A percentile compares a stretch with the other conserved stretches of the same genome.
Evolutionary conservation across 1,140 invertebrate species (phyloP).

Genomic region (Orchestia grillus): DNA sequence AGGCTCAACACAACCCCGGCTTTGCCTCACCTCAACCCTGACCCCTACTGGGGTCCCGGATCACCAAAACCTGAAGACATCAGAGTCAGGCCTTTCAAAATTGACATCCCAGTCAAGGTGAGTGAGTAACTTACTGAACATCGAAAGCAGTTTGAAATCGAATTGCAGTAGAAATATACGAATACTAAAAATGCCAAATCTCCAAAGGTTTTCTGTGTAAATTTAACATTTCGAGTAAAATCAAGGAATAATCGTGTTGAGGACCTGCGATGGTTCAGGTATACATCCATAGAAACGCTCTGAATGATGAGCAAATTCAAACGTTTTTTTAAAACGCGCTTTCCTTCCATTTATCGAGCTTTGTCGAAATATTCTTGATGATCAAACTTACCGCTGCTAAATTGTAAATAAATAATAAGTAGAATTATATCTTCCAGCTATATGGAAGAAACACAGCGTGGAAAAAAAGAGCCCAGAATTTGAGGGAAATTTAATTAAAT

Average conservation of each 20-base stretch:
- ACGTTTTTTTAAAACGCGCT: too few relatives aligned
- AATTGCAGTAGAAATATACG: neutral
- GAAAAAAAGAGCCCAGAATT: too few relatives aligned
- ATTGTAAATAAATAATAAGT: too few relatives aligned
- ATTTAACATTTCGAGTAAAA: neutral
- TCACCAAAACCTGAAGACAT: neutral
- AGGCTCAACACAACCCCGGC: slow-evolving; percentile 16
- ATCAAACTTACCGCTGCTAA: too few relatives aligned
- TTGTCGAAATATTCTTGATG: too few relatives aligned
- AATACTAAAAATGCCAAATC: neutral
- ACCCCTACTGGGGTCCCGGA: slow-evolving; percentile 3
- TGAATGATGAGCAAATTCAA: too few relatives aligned
- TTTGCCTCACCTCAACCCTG: slow-evolving; percentile 22
- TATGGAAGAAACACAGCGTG: too few relatives aligned
- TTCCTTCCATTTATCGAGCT: too few relatives aligned
- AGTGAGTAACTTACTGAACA: neutral
- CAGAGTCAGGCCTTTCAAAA: slow-evolving; percentile 7
- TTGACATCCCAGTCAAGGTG: slow-evolving; percentile 14
- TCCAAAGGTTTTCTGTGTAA: neutral
- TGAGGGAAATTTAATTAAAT: too few relatives aligned
- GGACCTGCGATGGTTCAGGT: too few relatives aligned
- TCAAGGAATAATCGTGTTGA: neutral
- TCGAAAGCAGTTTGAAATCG: neutral
- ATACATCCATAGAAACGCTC: too few relatives aligned
- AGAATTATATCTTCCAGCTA: too few relatives aligned